These are phyloP conservation scores for Bothrops alternatus DNA, from an alignment of 2,797 vertebrate genomes.

Conservation along the genomic window DNA sequence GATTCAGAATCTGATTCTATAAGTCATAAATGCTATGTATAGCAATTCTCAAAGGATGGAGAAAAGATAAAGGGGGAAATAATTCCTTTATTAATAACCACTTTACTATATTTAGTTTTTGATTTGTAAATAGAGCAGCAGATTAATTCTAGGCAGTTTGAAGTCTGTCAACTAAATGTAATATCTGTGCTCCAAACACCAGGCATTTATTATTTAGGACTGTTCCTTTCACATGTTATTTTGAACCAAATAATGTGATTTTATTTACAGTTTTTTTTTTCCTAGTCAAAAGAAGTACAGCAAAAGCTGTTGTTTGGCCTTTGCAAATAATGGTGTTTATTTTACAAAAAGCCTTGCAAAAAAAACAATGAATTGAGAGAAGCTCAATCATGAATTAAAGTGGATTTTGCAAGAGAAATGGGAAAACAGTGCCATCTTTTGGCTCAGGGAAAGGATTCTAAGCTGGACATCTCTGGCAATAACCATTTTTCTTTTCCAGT, in stretches of 20 bases:
- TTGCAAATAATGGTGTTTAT: conserved; percentile 55
- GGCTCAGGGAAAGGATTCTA: conserved; percentile 27
- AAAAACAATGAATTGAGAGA: conserved; percentile 32
- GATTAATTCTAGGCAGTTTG: neutral
- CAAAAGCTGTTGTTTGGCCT: conserved; percentile 51
- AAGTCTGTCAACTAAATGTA: conserved; percentile 44
- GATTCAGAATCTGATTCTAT: neutral
- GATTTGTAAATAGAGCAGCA: conserved; percentile 21
- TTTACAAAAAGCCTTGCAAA: conserved; percentile 55
- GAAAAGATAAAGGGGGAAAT: neutral
- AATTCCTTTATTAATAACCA: neutral
- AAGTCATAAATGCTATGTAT: neutral
- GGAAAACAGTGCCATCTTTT: conserved; percentile 65
- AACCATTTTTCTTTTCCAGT: neutral
- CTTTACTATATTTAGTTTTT: neutral
- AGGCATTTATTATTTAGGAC: conserved; percentile 55
- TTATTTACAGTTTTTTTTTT: conserved; percentile 35
- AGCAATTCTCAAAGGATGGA: neutral
- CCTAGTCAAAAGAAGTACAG: neutral
- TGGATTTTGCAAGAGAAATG: conserved; percentile 26
- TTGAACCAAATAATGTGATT: conserved; percentile 48
- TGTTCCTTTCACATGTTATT: conserved; percentile 38
- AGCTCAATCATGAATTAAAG: conserved; percentile 6
- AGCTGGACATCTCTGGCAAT: neutral
- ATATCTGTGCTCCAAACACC: conserved; percentile 23